phyloP scores from a whole-genome alignment of 2,888 invertebrate genomes.

The Athalia circularis region DNA sequence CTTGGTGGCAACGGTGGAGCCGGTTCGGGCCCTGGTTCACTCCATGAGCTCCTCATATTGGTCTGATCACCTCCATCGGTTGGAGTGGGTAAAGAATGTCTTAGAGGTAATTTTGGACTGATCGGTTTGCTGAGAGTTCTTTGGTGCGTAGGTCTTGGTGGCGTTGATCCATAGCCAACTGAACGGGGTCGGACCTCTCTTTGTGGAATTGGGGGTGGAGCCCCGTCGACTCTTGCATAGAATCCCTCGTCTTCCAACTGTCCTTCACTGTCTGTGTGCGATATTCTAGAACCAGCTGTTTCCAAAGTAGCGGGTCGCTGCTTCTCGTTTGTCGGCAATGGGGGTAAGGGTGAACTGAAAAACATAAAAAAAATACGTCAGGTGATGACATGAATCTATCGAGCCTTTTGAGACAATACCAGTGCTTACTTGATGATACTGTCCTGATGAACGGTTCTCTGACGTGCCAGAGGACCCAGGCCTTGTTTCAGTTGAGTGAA shows the following conservation, averaged over 20 bases:
- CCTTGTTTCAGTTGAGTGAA: conserved; percentile 90
- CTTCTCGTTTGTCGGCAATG: conserved; percentile 82
- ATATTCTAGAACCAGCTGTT: conserved; percentile 62
- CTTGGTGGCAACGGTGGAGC: conserved; percentile 90
- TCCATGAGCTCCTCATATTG: conserved; percentile 78
- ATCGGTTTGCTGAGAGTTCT: conserved; percentile 76
- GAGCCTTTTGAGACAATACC: conserved; percentile 8
- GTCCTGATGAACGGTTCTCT: conserved; percentile 79
- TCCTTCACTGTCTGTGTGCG: conserved; percentile 68
- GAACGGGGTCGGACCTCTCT: conserved; percentile 78
- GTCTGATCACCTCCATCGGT: conserved; percentile 73
- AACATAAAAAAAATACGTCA: neutral
- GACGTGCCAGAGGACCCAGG: conserved; percentile 79
- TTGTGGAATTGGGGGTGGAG: conserved; percentile 78
- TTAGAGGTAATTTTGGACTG: conserved; percentile 75
- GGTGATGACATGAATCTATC: conserved; percentile 18
- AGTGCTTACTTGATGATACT: conserved; percentile 86
- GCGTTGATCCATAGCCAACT: conserved; percentile 76
- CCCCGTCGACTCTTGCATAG: conserved; percentile 69
- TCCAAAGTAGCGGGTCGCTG: conserved; percentile 69
- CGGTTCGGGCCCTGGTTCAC: conserved; percentile 77
- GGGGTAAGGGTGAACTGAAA: conserved; percentile 86
- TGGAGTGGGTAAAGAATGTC: conserved; percentile 76
- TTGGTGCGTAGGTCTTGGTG: conserved; percentile 73
- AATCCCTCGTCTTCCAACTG: conserved; percentile 70